phyloP scores from a whole-genome alignment of 2,797 vertebrate species.

The Phaenicophaeus curvirostris region DNA sequence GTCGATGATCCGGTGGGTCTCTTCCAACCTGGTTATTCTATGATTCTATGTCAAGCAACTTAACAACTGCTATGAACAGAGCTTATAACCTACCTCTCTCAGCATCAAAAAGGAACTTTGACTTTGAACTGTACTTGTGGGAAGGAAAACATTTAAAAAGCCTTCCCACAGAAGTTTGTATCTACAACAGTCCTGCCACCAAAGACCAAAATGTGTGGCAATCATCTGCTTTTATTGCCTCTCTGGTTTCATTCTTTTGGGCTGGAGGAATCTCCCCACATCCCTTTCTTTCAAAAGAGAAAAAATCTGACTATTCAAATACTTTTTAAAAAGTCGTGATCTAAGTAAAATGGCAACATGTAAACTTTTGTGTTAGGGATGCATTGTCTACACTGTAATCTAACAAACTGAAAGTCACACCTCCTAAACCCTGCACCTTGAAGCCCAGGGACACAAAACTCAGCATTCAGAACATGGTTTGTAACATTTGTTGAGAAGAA shows the following conservation, averaged over 20 bases:
- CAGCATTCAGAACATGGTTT: not conserved
- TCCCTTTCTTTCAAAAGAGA: not conserved
- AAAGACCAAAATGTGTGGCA: not conserved
- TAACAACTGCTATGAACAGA: not conserved
- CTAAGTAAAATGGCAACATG: not conserved
- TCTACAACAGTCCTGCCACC: not conserved
- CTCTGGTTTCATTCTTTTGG: not conserved
- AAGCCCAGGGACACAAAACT: not conserved
- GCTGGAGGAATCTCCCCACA: not conserved
- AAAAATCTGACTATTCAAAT: not conserved
- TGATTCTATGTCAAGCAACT: not conserved
- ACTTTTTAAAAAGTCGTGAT: not conserved
- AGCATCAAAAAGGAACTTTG: constrained; percentile 24
- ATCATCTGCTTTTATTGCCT: not conserved
- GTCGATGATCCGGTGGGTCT: no score
- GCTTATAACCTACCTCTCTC: not conserved
- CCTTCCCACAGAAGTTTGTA: not conserved
- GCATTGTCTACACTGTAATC: not conserved
- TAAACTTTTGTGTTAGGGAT: not conserved
- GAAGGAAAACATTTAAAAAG: not conserved
- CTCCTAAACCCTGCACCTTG: not conserved
- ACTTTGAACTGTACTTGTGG: constrained; percentile 14
- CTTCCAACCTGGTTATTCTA: no score
- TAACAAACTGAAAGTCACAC: not conserved
- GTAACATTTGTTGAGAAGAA: not conserved